Evolutionary conservation across 35 echinoderm and acorn worm species (phyloP).

Genomic region (Antedon bifida): DNA sequence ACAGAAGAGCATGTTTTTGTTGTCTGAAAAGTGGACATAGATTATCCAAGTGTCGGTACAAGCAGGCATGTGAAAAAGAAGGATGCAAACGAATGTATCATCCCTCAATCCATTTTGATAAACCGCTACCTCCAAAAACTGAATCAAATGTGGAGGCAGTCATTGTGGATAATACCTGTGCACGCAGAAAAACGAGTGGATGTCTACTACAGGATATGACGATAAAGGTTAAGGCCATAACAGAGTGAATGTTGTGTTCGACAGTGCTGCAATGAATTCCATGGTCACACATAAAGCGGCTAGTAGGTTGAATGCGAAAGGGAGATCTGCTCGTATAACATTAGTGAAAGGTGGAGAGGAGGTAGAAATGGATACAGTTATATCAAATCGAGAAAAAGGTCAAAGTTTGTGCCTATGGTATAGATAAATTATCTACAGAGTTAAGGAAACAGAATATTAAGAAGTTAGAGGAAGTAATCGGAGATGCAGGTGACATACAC

Average conservation of each 20-base stretch:
- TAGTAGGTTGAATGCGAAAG: neutral
- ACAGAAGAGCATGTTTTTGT: slow-evolving; percentile 5
- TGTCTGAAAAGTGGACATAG: slow-evolving; percentile 11
- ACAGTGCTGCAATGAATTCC: slow-evolving; percentile 6
- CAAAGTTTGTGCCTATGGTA: slow-evolving; percentile 1
- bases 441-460: neutral
- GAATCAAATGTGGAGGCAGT: no score
- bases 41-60: neutral
- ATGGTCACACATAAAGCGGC: slow-evolving; percentile 6
- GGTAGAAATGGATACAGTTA: neutral
- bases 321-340: neutral
- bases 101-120: slow-evolving; percentile 12
- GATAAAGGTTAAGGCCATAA: neutral
- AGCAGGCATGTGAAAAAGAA: neutral
- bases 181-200: neutral
- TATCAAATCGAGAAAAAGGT: neutral
- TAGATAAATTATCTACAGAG: neutral
- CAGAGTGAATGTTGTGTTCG: neutral
- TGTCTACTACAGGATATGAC: neutral
- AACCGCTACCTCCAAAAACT: neutral
- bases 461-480: neutral
- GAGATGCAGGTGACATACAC: neutral
- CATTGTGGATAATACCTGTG: slow-evolving; percentile 1
- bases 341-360: slow-evolving; percentile 10
- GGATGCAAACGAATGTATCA: neutral